Percentiles rank a stretch among this genome's conserved stretches.
phyloP scores from a whole-genome alignment of 2,797 vertebrate genomes.

The Decapterus maruadsi region DNA sequence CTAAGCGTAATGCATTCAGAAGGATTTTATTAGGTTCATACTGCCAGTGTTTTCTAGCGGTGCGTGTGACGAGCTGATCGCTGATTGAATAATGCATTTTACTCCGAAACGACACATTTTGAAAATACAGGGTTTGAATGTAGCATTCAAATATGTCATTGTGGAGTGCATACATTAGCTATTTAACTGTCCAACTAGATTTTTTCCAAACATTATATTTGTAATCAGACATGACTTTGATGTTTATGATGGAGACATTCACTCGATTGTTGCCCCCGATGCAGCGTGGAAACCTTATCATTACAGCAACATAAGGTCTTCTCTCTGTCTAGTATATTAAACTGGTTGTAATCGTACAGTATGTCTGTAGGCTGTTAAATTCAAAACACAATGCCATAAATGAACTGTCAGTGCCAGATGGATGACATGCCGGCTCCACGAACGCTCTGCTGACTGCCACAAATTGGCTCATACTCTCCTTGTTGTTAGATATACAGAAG shows the following conservation, averaged over 20 bases:
- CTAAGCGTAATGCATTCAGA: not conserved
- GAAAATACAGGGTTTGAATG: not conserved
- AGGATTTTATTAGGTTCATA: not conserved
- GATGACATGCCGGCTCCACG: constrained; percentile 32
- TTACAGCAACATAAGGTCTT: constrained; percentile 17
- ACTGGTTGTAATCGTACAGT: constrained; percentile 30
- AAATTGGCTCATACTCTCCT: constrained; percentile 39
- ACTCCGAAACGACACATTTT: not conserved
- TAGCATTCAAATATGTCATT: not conserved
- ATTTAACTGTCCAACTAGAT: not conserved
- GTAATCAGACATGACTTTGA: not conserved
- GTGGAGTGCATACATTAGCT: not conserved
- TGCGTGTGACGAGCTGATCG: not conserved
- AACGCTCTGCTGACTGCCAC: constrained; percentile 42
- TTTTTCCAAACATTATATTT: not conserved
- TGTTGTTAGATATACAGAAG: constrained; percentile 38
- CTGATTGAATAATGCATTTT: constrained; percentile 1
- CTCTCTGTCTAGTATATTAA: constrained; percentile 25
- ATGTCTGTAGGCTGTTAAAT: constrained; percentile 45
- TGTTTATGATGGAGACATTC: not conserved
- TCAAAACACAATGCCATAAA: constrained; percentile 45
- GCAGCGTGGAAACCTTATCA: constrained; percentile 3
- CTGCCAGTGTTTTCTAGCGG: not conserved
- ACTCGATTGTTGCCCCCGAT: not conserved
- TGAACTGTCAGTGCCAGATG: constrained; percentile 54